These are phyloP conservation scores for Motacilla tschutschensis DNA, from an alignment of 2,113 vertebrate genomes.

Conservation along the genomic window DNA sequence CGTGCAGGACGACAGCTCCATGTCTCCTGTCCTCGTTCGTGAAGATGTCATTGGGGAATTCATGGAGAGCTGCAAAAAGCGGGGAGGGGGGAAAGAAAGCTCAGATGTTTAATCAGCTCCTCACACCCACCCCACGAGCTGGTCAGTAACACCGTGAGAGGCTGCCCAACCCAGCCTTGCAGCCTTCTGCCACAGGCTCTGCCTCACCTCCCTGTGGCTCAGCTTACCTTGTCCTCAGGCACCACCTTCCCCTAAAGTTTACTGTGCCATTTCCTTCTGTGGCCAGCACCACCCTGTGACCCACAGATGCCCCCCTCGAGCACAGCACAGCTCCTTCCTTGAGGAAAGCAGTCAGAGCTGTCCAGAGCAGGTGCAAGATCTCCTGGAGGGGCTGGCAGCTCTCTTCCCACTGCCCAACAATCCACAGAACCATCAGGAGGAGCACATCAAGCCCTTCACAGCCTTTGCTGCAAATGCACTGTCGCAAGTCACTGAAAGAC, in stretches of 20 bases:
- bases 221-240: not conserved
- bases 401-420: not conserved
- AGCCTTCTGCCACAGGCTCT: not conserved
- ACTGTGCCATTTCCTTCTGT: not conserved
- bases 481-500: not conserved
- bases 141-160: not conserved
- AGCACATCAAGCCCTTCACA: rapidly evolving
- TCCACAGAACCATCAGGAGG: not conserved
- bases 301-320: rapidly evolving
- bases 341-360: not conserved
- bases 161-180: not conserved
- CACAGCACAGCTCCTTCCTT: not conserved
- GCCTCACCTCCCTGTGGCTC: not conserved
- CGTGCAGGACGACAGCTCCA: conserved; percentile 89
- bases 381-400: not conserved
- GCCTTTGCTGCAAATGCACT: not conserved
- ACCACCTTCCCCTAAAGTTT: not conserved
- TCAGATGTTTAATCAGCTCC: conserved; percentile 32
- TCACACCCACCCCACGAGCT: not conserved
- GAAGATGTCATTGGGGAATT: conserved; percentile 93
- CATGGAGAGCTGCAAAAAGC: conserved; percentile 84
- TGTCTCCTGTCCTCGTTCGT: conserved; percentile 85
- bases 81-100: not conserved
- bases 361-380: not conserved
- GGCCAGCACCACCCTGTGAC: not conserved